These are phyloP conservation scores for Valencia hispanica DNA, from an alignment of 2,797 vertebrate species.

Conservation along the genomic window DNA sequence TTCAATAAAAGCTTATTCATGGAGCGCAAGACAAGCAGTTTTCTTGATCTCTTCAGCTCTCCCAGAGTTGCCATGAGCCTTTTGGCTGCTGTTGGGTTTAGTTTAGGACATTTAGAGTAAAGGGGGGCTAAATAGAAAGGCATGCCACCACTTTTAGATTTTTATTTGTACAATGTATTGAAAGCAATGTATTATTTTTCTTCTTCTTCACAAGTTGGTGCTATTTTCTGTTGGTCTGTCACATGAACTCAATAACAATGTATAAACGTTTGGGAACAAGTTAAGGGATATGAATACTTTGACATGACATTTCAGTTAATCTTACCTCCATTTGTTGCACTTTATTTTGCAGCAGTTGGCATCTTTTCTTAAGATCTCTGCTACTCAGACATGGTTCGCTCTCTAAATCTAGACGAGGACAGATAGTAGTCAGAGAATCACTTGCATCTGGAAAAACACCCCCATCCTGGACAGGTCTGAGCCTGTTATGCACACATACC, in stretches of 20 bases:
- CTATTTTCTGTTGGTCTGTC: background rate
- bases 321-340: slow-evolving; percentile 93
- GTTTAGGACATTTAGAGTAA: background rate
- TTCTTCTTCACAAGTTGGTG: background rate
- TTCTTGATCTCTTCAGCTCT: background rate
- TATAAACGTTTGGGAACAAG: too few species aligned
- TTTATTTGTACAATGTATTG: background rate
- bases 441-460: background rate
- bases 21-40: background rate
- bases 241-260: too few species aligned
- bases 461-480: background rate
- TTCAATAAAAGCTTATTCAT: background rate
- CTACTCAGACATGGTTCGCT: slow-evolving; percentile 1
- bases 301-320: background rate
- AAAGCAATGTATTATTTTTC: background rate
- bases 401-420: slow-evolving; percentile 45
- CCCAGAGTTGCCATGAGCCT: background rate
- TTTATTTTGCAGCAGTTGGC: slow-evolving; percentile 83
- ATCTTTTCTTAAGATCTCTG: slow-evolving; percentile 75
- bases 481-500: slow-evolving; percentile 40
- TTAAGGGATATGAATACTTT: too few species aligned
- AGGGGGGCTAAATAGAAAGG: background rate
- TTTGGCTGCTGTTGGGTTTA: background rate
- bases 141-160: background rate
- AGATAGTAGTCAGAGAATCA: background rate